These are phyloP conservation scores for Myripristis murdjan DNA, from an alignment of 2,797 vertebrate genomes.

Conservation along the genomic window DNA sequence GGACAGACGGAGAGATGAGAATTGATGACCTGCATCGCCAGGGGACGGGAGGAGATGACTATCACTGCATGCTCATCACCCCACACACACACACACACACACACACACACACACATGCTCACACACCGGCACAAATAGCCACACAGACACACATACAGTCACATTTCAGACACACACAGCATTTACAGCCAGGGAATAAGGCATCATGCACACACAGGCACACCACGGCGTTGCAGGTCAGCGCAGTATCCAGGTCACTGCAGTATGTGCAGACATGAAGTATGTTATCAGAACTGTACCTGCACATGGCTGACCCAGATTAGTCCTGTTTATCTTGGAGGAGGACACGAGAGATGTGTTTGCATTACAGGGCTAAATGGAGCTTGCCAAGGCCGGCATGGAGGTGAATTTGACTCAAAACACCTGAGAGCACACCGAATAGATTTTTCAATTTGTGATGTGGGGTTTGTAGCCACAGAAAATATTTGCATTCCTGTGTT, in stretches of 20 bases:
- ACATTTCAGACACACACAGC: not conserved
- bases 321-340: slow-evolving; percentile 33
- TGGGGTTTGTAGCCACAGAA: not conserved
- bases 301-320: slow-evolving; percentile 53
- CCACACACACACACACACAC: slow-evolving; percentile 11
- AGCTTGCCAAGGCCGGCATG: slow-evolving; percentile 1
- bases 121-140: not conserved
- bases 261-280: slow-evolving; percentile 23
- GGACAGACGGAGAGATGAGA: slow-evolving; percentile 55
- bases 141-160: not conserved
- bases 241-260: slow-evolving; percentile 56
- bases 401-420: not conserved
- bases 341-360: slow-evolving; percentile 14
- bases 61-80: slow-evolving; percentile 53
- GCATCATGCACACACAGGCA: not conserved
- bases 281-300: slow-evolving; percentile 13
- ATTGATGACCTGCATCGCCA: slow-evolving; percentile 68
- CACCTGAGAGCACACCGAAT: slow-evolving; percentile 3
- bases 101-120: too few species aligned
- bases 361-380: slow-evolving; percentile 26
- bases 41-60: slow-evolving; percentile 57
- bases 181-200: not conserved
- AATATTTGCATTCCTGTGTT: not conserved
- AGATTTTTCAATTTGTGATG: not conserved
- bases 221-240: not conserved